Evolutionary conservation across 2,113 vertebrate genomes (phyloP).

Genomic region (Sigmodon hispidus): DNA sequence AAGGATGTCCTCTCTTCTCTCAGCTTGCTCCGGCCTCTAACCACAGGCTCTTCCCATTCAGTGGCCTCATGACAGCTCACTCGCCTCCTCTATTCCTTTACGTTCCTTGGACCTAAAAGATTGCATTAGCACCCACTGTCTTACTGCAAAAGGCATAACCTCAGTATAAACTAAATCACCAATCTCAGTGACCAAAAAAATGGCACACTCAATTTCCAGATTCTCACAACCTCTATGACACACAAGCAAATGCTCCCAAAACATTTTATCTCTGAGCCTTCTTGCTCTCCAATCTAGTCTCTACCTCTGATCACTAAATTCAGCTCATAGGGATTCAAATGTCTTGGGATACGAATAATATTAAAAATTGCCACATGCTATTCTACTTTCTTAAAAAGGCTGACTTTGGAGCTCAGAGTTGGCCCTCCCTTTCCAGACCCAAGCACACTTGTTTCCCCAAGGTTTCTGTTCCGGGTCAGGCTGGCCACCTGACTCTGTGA

Average conservation of each 20-base stretch:
- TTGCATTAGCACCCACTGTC: not conserved
- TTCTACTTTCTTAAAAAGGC: not conserved
- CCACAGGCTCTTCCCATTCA: not conserved
- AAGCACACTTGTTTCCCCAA: not conserved
- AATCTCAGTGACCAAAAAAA: not conserved
- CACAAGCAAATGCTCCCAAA: not conserved
- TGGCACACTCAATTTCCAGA: not conserved
- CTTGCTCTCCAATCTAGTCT: not conserved
- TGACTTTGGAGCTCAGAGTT: not conserved
- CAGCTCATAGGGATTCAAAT: not conserved
- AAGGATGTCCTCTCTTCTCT: not conserved
- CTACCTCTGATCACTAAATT: not conserved
- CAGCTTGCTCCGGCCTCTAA: not conserved
- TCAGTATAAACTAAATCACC: not conserved
- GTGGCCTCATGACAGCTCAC: not conserved
- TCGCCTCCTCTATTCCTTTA: not conserved
- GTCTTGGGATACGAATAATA: not conserved
- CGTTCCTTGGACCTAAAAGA: not conserved
- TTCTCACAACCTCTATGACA: not conserved
- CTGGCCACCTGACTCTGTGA: not conserved
- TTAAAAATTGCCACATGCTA: not conserved
- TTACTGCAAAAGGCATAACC: not conserved
- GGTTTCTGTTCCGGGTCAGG: not conserved
- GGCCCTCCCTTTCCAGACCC: not conserved
- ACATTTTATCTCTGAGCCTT: not conserved